These are phyloP conservation scores for Orthonyx spaldingii DNA, from an alignment of 2,113 vertebrate genomes.

Conservation along the genomic window DNA sequence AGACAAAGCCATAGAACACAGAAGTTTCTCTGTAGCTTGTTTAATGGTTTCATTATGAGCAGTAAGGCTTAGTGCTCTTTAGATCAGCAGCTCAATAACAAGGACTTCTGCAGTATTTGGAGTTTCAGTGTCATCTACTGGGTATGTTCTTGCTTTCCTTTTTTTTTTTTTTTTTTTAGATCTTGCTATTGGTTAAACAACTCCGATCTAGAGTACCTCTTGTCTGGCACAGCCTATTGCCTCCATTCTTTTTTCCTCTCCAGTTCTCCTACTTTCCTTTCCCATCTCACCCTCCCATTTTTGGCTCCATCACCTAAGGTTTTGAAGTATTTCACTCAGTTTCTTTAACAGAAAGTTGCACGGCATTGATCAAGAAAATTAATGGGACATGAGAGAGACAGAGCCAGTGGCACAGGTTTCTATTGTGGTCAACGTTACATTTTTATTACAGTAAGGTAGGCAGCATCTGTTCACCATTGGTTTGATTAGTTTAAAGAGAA, in stretches of 20 bases:
- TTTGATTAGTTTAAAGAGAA: not conserved
- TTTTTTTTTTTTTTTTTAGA: not conserved
- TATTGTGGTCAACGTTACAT: not conserved
- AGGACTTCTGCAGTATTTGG: not conserved
- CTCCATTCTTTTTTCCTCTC: not conserved
- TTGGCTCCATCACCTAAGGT: not conserved
- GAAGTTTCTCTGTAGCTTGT: not conserved
- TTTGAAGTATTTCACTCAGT: not conserved
- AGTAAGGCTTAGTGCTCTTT: not conserved
- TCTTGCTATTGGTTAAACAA: not conserved
- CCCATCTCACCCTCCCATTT: not conserved
- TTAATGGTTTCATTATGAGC: not conserved
- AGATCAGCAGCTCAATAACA: not conserved
- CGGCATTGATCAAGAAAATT: not conserved
- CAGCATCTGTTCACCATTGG: not conserved
- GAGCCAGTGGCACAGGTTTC: not conserved
- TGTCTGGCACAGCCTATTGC: not conserved
- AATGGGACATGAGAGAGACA: not conserved
- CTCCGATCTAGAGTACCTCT: not conserved
- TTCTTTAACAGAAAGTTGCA: not conserved
- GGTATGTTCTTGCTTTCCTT: not conserved
- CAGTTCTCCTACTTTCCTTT: not conserved
- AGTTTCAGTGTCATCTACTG: not conserved
- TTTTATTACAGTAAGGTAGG: not conserved
- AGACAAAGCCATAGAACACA: constrained; percentile 15